Evolutionary conservation across 2,113 vertebrate genomes (phyloP).

Genomic region (Xyrauchen texanus): DNA sequence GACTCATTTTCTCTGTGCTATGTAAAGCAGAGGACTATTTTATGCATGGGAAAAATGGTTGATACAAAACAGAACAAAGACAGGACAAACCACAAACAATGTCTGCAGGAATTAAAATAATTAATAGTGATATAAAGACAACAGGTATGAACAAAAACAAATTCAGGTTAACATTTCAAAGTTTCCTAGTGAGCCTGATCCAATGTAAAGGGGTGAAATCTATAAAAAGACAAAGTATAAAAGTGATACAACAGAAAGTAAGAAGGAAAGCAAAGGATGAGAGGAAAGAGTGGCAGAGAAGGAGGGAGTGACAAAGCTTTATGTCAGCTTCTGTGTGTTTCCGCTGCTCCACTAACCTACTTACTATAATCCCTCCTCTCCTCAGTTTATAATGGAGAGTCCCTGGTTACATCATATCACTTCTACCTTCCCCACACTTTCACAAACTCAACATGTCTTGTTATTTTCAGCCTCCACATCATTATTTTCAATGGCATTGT

Average conservation of each 20-base stretch:
- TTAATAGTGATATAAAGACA: no score
- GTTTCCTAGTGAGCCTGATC: not conserved
- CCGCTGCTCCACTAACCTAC: constrained; percentile 76
- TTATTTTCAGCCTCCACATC: constrained; percentile 39
- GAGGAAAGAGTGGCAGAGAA: not conserved
- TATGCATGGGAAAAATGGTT: not conserved
- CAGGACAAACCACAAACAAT: not conserved
- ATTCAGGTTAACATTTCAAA: not conserved
- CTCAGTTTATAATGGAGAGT: constrained; percentile 72
- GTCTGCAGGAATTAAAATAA: no score
- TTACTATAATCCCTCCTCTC: constrained; percentile 71
- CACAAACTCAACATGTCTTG: constrained; percentile 41
- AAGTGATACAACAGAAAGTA: not conserved
- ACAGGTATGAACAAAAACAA: no score
- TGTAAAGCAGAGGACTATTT: not conserved
- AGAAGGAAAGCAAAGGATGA: not conserved
- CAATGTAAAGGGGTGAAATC: constrained; percentile 17
- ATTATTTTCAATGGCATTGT: no score
- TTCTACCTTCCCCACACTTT: constrained; percentile 51
- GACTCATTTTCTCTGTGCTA: not conserved
- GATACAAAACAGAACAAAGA: not conserved
- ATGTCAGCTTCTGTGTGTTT: constrained; percentile 41
- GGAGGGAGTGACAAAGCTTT: constrained; percentile 36
- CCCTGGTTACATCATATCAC: constrained; percentile 66
- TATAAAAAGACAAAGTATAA: not conserved